Evolutionary conservation across 2,888 invertebrate species (phyloP), one percentile per base, ranked within the genome.

Genomic region (Perdita meconis): DNA sequence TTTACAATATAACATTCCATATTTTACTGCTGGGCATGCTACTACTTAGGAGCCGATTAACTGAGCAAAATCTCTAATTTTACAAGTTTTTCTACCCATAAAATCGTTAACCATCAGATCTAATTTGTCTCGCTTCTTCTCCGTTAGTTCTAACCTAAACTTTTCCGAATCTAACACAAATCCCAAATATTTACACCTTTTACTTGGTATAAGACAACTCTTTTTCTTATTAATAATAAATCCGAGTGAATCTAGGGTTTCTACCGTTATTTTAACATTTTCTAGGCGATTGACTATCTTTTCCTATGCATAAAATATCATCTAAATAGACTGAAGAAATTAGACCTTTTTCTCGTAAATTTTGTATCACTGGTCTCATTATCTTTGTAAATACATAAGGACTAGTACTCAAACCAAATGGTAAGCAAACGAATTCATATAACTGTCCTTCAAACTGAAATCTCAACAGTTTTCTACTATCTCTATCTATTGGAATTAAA

Each of bases 331-430:
- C 19, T n/a, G 36, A 42, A 10, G 47, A 57, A 1, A 66, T 1
- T 8, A 56, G 40, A 0, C 47, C 34, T 6, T 12, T 13, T 1
- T 0, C 1, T 26, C 57, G 12, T 1, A 57, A 36, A 10, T 42
- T 1, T 2, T 26, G 0, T 40, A 66, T 47, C 1, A 57, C 66
- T 2, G 47, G 24, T 36, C 22, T 56, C 57, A 66, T 57, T 1
- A 66, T 12, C 12, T 57, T 66, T 10, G 66, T 57, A 24, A 66
- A 66, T 1, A 57, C 57, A n/a, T 38, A 57, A 2, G 66, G 65
- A 8, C 44, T 56, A 16, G 56, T 56, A 24, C 24, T 40, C 13
- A 66, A 13, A 6, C 44, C 22, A 22, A 66, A 66, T 1, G 56
- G 47, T 1, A 65, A 42, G 16, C 53, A 24, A 12, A 24, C 36